phyloP scores from a whole-genome alignment of 64 coral and sea anemone species.

The Montipora capricornis region DNA sequence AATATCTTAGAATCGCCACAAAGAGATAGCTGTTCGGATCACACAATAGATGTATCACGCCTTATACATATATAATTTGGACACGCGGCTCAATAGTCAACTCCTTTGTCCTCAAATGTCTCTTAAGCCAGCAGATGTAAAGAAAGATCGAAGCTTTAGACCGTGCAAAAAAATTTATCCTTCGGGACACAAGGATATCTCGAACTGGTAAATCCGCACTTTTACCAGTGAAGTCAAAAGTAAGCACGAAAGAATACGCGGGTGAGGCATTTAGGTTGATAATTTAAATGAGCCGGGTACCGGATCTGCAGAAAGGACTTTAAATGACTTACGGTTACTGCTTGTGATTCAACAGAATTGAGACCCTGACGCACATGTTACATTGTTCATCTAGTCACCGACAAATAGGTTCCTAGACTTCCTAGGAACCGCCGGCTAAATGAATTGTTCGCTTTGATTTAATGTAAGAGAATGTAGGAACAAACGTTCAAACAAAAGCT shows the following conservation, averaged over 20 bases:
- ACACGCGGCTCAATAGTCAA: conserved; percentile 86
- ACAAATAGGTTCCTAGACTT: not conserved
- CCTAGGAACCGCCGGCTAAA: conserved; percentile 1
- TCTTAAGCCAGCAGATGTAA: conserved; percentile 95
- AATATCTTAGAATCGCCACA: conserved; percentile 70
- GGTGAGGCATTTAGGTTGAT: conserved; percentile 48
- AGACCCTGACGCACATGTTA: conserved; percentile 22
- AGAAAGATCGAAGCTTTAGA: conserved; percentile 23
- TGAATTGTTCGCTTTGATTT: conserved; percentile 13
- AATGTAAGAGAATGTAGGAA: conserved; percentile 42
- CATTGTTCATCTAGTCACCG: conserved; percentile 15
- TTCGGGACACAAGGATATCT: conserved; percentile 52
- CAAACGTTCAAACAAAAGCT: conserved; percentile 29
- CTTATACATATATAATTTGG: conserved; percentile 93
- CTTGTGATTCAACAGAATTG: conserved; percentile 24
- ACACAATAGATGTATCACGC: conserved; percentile 88
- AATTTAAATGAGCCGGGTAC: conserved; percentile 46
- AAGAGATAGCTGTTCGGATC: conserved; percentile 55
- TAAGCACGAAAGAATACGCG: conserved; percentile 6
- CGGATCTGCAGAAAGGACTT: conserved; percentile 14
- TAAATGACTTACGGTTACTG: conserved; percentile 34
- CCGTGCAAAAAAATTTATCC: conserved; percentile 35
- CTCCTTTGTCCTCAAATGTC: conserved; percentile 95
- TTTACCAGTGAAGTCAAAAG: conserved; percentile 26
- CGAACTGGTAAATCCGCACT: conserved; percentile 3